Conservation (phyloP, 2,888 invertebrate species). For the Hirtodrosophila histrioides region DNA sequence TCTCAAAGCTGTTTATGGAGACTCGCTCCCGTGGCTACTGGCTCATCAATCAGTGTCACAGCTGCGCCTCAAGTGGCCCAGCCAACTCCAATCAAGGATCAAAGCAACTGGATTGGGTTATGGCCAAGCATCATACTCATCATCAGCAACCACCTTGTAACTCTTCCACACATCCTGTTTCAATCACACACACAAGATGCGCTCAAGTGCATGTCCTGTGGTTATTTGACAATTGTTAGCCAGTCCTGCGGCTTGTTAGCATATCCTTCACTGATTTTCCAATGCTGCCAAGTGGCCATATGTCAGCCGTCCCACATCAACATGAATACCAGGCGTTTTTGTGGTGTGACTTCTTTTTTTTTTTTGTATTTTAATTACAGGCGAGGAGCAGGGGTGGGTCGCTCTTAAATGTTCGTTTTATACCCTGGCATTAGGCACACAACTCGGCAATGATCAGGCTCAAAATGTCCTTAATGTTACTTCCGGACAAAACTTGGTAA, state of each 20-base stretch:
- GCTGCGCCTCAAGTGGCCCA: conserved; percentile 57
- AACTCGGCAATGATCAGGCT: background rate
- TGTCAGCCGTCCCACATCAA: conserved; percentile 54
- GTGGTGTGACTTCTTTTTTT: conserved; percentile 39
- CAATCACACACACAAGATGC: conserved; percentile 65
- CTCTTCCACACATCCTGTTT: conserved; percentile 55
- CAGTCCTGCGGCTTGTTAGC: conserved; percentile 51
- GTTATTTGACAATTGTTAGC: conserved; percentile 69
- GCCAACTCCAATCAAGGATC: conserved; percentile 74
- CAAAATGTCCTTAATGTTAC: too few relatives aligned
- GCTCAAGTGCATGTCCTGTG: conserved; percentile 78
- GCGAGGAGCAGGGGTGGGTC: background rate
- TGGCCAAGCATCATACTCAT: conserved; percentile 11
- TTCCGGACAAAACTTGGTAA: too few relatives aligned
- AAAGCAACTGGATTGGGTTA: conserved; percentile 60
- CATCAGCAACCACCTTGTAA: conserved; percentile 24
- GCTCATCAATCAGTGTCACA: conserved; percentile 73
- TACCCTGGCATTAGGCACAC: conserved; percentile 11
- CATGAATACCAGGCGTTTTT: conserved; percentile 22
- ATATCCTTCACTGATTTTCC: conserved; percentile 58
- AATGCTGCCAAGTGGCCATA: conserved; percentile 64
- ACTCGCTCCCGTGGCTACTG: conserved; percentile 14
- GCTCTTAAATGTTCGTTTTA: conserved; percentile 9
- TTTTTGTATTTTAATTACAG: conserved; percentile 16
- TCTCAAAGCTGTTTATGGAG: conserved; percentile 51